phyloP scores from a whole-genome alignment of 2,113 vertebrate genomes.

The Alaudala cheleensis region DNA sequence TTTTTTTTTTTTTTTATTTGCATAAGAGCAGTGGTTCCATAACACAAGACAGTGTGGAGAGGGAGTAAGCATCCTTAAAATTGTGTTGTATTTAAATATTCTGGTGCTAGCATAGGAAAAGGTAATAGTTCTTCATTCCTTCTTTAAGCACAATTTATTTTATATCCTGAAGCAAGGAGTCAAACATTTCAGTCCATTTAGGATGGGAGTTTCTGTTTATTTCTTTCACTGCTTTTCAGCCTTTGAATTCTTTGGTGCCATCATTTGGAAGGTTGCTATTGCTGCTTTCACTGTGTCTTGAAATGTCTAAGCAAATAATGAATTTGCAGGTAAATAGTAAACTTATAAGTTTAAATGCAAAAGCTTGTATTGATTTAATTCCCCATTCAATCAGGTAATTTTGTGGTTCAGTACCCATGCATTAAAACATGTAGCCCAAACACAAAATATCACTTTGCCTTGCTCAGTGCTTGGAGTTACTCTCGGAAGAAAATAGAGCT shows the following conservation, averaged over 20 bases:
- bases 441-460: background rate
- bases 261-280: background rate
- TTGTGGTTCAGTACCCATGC: background rate
- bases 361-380: conserved; percentile 37
- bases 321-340: background rate
- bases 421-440: background rate
- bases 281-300: background rate
- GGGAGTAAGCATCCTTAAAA: background rate
- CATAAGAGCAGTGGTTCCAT: background rate
- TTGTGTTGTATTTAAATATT: background rate
- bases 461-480: background rate
- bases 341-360: background rate
- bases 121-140: background rate
- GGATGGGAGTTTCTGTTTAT: background rate
- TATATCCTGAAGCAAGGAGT: background rate
- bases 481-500: background rate
- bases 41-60: background rate
- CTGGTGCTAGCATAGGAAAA: background rate
- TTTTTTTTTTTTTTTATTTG: background rate
- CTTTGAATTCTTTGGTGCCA: background rate
- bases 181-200: background rate
- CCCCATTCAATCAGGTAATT: background rate
- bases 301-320: background rate
- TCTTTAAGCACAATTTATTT: background rate
- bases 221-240: background rate